Evolutionary conservation across 2,888 invertebrate species (phyloP).

Genomic region (Gnatocerus cornutus): DNA sequence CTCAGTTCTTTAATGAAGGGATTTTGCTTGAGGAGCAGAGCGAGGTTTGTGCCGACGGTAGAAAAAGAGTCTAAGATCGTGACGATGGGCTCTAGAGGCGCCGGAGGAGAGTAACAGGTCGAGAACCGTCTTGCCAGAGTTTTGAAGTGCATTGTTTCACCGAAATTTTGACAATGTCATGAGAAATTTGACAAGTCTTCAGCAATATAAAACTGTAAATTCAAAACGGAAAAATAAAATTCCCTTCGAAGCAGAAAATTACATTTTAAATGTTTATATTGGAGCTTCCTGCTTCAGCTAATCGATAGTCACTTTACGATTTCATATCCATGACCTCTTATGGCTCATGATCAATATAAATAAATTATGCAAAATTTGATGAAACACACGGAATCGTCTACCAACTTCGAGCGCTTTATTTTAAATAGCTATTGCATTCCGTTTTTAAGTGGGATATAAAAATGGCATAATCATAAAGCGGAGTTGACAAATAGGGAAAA

Average conservation of each 20-base stretch:
- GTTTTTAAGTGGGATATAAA: neutral
- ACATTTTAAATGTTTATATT: too few relatives aligned
- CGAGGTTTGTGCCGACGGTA: slow-evolving; percentile 58
- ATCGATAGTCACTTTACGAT: neutral
- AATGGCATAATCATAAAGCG: too few relatives aligned
- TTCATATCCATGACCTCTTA: neutral
- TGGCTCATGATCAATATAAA: neutral
- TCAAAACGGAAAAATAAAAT: too few relatives aligned
- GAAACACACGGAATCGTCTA: neutral
- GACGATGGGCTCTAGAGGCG: slow-evolving; percentile 50
- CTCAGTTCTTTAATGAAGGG: slow-evolving; percentile 63
- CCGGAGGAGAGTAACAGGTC: slow-evolving; percentile 19
- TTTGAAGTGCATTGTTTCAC: neutral
- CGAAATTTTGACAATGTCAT: too few relatives aligned
- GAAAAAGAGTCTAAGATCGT: slow-evolving; percentile 56
- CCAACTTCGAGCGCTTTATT: neutral
- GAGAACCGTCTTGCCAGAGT: slow-evolving; percentile 3
- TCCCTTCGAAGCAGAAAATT: too few relatives aligned
- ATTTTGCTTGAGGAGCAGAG: slow-evolving; percentile 65
- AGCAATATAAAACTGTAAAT: too few relatives aligned
- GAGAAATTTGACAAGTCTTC: too few relatives aligned
- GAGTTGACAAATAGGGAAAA: too few relatives aligned
- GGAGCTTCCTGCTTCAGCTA: neutral
- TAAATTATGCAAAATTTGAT: slow-evolving; percentile 2
- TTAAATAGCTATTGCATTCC: neutral